Conservation (phyloP, 2,113 vertebrate species). For the Apodemus sylvaticus region DNA sequence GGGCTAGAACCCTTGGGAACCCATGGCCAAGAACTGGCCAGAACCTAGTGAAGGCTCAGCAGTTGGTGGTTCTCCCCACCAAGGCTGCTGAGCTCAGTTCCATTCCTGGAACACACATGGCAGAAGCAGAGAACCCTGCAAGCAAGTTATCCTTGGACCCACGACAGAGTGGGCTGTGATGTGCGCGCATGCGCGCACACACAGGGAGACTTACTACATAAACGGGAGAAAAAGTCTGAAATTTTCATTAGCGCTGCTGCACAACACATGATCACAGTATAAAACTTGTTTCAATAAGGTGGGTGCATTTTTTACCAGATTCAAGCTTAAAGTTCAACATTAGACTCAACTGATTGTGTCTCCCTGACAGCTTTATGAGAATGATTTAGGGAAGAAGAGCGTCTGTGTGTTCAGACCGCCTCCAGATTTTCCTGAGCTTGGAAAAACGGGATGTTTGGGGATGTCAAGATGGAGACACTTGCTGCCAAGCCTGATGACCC, state of each 20-base stretch:
- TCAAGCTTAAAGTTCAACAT: not conserved
- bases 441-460: no score
- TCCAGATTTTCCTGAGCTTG: slow-evolving; percentile 5
- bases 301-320: not conserved
- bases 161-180: not conserved
- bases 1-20: no score
- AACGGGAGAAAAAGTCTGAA: not conserved
- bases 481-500: not conserved
- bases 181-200: not conserved
- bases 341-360: not conserved
- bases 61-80: no score
- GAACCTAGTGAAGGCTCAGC: not conserved
- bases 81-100: not conserved
- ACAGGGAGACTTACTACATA: no score
- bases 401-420: not conserved
- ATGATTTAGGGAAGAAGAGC: not conserved
- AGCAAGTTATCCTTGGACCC: not conserved
- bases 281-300: not conserved
- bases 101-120: not conserved
- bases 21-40: not conserved
- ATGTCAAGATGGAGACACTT: no score
- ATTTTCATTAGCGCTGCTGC: not conserved
- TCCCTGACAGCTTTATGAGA: not conserved
- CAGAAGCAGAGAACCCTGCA: not conserved
- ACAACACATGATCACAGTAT: not conserved